Evolutionary conservation across 2,113 vertebrate genomes (phyloP), one percentile per base, ranked within the genome.

Genomic region (Cervus canadensis): DNA sequence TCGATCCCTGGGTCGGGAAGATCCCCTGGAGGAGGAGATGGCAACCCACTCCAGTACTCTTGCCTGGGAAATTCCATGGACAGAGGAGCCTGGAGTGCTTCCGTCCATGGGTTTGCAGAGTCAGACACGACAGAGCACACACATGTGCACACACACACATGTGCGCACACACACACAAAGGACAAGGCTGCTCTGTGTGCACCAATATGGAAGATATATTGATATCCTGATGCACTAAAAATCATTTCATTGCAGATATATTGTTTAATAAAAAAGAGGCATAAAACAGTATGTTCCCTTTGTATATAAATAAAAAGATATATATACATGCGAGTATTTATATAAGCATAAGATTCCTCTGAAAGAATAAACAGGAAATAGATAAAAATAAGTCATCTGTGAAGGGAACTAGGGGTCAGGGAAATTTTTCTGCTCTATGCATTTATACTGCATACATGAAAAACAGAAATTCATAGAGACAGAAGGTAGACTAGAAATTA

Each of bases 211-310:
- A 71, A 40, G 79, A 14, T 25, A 5, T 26, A n/a, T 0, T n/a
- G 71, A 54, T 86, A 45, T 45, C 62, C 40, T 21, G 64, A 81
- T 8, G 23, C 5, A 19, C 48, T 79, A 54, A 76, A 52, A 43
- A 45, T 16, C 45, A 62, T 81, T 90, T 81, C 48, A 17, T 76
- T 7, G n/a, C n/a, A 84, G 33, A 94, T 67, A 17, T 91, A 33
- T 10, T 89, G 59, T 95, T 91, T 87, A 94, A 89, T 88, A 92
- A 92, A 86, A 89, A 64, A 83, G 60, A 89, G 71, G 79, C 71
- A 82, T 64, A 45, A 89, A 57, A n/a, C 43, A 50, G 26, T 81
- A 9, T 89, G 26, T 76, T 89, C n/a, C 54, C 14, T 86, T 50
- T 64, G 54, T 25, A 3, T 45, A n/a, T 40, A 94, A 78, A 87